Evolutionary conservation across 2,888 invertebrate genomes (phyloP).

Genomic region (Acleris laterana): DNA sequence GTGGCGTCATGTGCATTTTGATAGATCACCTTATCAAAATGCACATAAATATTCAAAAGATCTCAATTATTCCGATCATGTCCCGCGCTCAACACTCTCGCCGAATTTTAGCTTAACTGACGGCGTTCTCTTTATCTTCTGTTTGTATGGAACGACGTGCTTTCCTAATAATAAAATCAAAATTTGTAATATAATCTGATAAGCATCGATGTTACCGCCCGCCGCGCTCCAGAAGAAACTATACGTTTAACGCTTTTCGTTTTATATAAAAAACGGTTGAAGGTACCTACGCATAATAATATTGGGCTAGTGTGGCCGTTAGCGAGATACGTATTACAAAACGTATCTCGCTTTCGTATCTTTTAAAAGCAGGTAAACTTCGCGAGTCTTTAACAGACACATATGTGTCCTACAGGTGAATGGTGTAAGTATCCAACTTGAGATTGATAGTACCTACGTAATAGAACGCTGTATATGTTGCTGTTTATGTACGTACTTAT

Average conservation of each 20-base stretch:
- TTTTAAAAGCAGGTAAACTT: too few species aligned
- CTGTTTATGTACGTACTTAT: too few species aligned
- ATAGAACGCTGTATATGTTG: too few species aligned
- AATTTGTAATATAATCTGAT: conserved; percentile 9
- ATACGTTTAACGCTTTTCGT: background rate
- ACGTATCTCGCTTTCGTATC: too few species aligned
- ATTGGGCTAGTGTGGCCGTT: too few species aligned
- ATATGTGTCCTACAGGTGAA: too few species aligned
- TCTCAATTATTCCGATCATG: conserved; percentile 38
- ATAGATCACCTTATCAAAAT: too few species aligned
- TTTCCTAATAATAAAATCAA: conserved; percentile 26
- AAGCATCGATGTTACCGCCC: background rate
- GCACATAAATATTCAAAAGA: conserved; percentile 62
- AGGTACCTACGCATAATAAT: too few species aligned
- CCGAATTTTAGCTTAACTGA: conserved; percentile 33
- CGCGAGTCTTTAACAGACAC: too few species aligned
- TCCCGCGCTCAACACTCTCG: conserved; percentile 28
- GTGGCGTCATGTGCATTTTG: conserved; percentile 54
- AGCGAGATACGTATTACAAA: too few species aligned
- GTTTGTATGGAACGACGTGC: conserved; percentile 27
- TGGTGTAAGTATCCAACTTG: too few species aligned
- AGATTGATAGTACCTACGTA: too few species aligned
- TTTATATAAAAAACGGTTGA: background rate
- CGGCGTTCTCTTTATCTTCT: conserved; percentile 34
- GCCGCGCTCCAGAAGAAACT: background rate